Percentiles rank a stretch among this genome's conserved stretches.
Evolutionary conservation across 2,113 vertebrate species (phyloP).

Genomic region (Thomomys bottae): DNA sequence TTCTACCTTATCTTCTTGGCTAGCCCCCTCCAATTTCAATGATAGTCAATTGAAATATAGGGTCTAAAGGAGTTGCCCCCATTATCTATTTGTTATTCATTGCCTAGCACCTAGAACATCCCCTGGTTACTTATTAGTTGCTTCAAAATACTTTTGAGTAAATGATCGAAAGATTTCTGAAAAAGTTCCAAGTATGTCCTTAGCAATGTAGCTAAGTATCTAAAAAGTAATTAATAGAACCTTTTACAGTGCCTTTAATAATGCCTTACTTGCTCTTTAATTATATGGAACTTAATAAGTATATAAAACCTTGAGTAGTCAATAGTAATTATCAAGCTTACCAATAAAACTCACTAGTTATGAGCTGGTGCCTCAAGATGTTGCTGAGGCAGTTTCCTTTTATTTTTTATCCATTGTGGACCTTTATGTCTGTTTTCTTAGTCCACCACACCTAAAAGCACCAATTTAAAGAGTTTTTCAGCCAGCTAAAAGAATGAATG

Average conservation of each 20-base stretch:
- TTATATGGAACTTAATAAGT: not conserved
- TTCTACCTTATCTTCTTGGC: slow-evolving; percentile 9
- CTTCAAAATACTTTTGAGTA: slow-evolving; percentile 28
- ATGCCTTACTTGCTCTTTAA: not conserved
- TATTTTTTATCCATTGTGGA: not conserved
- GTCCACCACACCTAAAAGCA: not conserved
- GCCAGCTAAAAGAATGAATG: not conserved
- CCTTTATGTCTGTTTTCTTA: not conserved
- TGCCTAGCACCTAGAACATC: not conserved
- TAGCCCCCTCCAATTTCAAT: not conserved
- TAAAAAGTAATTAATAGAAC: not conserved
- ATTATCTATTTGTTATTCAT: not conserved
- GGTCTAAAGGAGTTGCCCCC: not conserved
- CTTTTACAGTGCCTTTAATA: not conserved
- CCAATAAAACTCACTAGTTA: not conserved
- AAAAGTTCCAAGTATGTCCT: not conserved
- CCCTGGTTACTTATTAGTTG: not conserved
- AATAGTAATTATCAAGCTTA: not conserved
- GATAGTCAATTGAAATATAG: not conserved
- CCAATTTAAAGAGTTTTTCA: not conserved
- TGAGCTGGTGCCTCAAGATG: not conserved
- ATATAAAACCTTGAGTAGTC: not conserved
- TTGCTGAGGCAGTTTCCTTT: not conserved
- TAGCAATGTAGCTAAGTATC: not conserved
- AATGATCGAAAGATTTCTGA: not conserved